Evolutionary conservation across 1,140 invertebrate species (phyloP), one percentile per base, ranked within the genome.

Genomic region (Apis laboriosa): DNA sequence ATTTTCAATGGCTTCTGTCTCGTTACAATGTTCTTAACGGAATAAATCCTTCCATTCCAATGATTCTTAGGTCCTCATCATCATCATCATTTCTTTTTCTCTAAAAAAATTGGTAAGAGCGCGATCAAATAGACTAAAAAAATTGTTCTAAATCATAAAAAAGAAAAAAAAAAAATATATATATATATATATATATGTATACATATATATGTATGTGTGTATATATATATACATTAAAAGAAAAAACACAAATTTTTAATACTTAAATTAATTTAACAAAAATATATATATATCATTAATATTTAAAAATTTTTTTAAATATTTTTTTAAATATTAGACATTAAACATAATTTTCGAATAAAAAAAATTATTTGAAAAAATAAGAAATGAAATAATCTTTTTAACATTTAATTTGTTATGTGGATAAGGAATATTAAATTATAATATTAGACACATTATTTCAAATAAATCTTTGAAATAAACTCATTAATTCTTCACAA

Each of bases 261-360:
- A 55, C 84, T 80, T 77, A 85, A 75, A 28, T 80, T 60, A 82
- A 43, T 80, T 61, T 11, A 85, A 82, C 13, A 77, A 43, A 76
- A 64, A 70, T 61, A 63, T 55, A 24, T 66, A n/a, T 19, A 9
- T 63, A 53, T 83, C 34, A 43, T 43, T 1, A 43, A 43, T 43
- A 43, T 43, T 43, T 43, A 43, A 7, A 43, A 43, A 0, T 43
- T 82, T 85, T 86, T 83, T 68, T 34, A 56, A 70, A 61, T 84
- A 72, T 24, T 63, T 34, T 19, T 63, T 58, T 58, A 34, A 61
- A 55, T 7, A 78, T 53, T 68, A 75, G 76, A 91, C 92, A 93
- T 94, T 93, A 93, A 94, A 93, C 92, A 94, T 94, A 94, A 94
- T 94, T 94, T 93, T 92, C 88, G 24, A 88, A 86, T 84, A 74